Base-by-base conservation (phyloP, 2,888 invertebrate species). In the Chalcosyrphus nemorum region DNA sequence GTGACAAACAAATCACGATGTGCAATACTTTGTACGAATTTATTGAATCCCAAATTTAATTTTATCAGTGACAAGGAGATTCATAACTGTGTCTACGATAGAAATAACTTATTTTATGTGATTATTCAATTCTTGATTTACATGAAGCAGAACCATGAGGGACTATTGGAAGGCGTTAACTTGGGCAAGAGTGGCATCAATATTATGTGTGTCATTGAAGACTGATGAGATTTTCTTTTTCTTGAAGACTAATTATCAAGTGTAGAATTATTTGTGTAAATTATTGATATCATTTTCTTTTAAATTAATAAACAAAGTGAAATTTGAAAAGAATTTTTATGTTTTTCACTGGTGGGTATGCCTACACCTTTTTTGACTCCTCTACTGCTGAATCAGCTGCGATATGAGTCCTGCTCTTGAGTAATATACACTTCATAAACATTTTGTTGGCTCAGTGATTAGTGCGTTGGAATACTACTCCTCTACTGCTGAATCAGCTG, bases 41-140 rank as follows among this genome's bases (percentile, higher is more conserved):
- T 88, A 38, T 84, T 90, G 4, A 91, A 90, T 81, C 91, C 92
- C 1, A 91, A 91, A 86, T 91, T 92, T 71, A 92, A 92, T 86
- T 92, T 92, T 68, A 91, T 92, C 32, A 91, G 91, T 77, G 95
- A 94, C 63, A 94, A 94, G 80, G 94, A 95, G 89, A 92, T 93
- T 21, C 93, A 93, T 88, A 95, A 95, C 89, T 93, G 95, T 88
- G 94, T 94, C 70, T 94, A 95, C 91, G 97, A 97, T 63, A 94
- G 97, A 88, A 97, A 97, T 92, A 98, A 97, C 92, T 92, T 98
- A 88, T 96, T 97, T 90, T 96, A 97, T 91, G 95, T 96, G 61
- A 93, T 98, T 84, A 93, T 98, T 88, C 93, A 97, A 88, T 96
- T 98, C 90, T 90, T 97, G 43, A 94, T 95, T 89, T 94, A 94